A percentile compares a stretch with the other conserved stretches of the same genome.
phyloP scores from a whole-genome alignment of 2,888 invertebrate species.

The Flexamia atlantica region DNA sequence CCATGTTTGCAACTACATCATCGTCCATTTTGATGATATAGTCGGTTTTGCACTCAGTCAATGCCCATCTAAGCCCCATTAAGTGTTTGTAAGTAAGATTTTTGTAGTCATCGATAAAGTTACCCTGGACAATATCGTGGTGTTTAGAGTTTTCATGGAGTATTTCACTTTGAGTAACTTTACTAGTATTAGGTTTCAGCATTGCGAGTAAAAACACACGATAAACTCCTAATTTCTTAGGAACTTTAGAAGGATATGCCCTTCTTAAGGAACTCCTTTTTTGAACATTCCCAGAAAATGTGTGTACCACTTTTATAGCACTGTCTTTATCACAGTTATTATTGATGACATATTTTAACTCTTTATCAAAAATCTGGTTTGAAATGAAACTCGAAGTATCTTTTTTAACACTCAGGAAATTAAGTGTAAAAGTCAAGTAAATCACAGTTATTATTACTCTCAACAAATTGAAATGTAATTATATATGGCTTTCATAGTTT shows the following conservation, averaged over 20 bases:
- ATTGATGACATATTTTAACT: conserved; percentile 29
- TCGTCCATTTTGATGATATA: conserved; percentile 90
- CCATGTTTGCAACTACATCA: conserved; percentile 86
- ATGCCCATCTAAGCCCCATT: conserved; percentile 89
- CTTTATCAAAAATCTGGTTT: not conserved
- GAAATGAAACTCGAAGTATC: too few relatives aligned
- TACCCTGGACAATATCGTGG: conserved; percentile 86
- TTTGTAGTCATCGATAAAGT: conserved; percentile 86
- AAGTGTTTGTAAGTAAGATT: conserved; percentile 91
- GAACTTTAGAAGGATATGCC: conserved; percentile 79
- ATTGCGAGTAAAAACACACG: conserved; percentile 85
- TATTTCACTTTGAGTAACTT: conserved; percentile 78
- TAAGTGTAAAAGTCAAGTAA: too few relatives aligned
- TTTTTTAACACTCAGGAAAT: too few relatives aligned
- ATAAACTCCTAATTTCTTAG: conserved; percentile 79
- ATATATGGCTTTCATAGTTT: too few relatives aligned
- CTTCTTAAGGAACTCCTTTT: conserved; percentile 83
- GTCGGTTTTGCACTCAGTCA: conserved; percentile 79
- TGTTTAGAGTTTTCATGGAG: conserved; percentile 80
- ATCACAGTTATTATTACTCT: too few relatives aligned
- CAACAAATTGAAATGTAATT: too few relatives aligned
- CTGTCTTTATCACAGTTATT: conserved; percentile 34
- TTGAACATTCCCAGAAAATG: conserved; percentile 85
- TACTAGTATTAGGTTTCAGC: conserved; percentile 74
- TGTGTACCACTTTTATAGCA: conserved; percentile 79